A percentile compares a stretch with the other conserved stretches of the same genome.
Conservation (phyloP, 2,888 invertebrate genomes). For the Alloplasta piceator region DNA sequence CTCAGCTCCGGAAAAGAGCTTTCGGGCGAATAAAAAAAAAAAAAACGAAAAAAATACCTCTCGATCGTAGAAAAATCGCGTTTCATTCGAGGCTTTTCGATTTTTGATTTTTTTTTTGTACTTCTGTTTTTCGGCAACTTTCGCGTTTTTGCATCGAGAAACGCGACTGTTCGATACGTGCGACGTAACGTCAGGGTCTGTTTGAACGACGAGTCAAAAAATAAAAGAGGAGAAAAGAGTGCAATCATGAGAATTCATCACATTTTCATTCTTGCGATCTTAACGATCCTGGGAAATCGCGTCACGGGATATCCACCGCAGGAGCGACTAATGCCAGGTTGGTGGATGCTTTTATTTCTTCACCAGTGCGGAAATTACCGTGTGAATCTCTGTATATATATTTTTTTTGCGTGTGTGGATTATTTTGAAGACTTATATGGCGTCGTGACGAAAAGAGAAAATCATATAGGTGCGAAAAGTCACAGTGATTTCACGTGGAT, state of each 20-base stretch:
- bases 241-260: conserved; percentile 65
- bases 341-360: conserved; percentile 54
- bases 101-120: neutral
- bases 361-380: conserved; percentile 18
- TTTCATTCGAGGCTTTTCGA: neutral
- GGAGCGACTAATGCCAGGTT: conserved; percentile 78
- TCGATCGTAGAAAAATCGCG: conserved; percentile 10
- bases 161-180: conserved; percentile 45
- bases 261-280: conserved; percentile 68
- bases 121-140: conserved; percentile 12
- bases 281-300: conserved; percentile 71
- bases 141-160: conserved; percentile 16
- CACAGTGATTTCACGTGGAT: conserved; percentile 40
- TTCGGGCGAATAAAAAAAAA: conserved; percentile 24
- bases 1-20: conserved; percentile 36
- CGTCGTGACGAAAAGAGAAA: neutral
- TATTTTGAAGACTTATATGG: neutral
- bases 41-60: conserved; percentile 4
- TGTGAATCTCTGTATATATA: neutral
- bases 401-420: neutral
- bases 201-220: conserved; percentile 26
- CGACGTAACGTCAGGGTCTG: conserved; percentile 12
- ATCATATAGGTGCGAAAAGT: conserved; percentile 41
- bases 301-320: conserved; percentile 80
- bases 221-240: conserved; percentile 46